Evolutionary conservation across 2,888 invertebrate species (phyloP).

Genomic region (Plagodis dolabraria): DNA sequence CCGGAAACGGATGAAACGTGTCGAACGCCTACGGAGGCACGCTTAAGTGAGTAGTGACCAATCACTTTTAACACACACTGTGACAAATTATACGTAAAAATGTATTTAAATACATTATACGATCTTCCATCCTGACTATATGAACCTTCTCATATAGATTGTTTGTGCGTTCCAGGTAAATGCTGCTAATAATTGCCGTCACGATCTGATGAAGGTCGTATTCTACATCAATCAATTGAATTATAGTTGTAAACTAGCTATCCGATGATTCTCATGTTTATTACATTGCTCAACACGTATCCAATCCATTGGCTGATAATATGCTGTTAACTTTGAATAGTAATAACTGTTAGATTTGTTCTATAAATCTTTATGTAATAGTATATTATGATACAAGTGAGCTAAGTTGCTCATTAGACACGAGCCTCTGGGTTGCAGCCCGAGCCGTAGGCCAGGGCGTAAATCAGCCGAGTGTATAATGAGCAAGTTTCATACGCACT

Average conservation of each 20-base stretch:
- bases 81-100: conserved; percentile 53
- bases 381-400: too few relatives aligned
- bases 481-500: too few relatives aligned
- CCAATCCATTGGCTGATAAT: conserved; percentile 38
- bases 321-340: conserved; percentile 39
- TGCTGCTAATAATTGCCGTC: conserved; percentile 41
- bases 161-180: conserved; percentile 64
- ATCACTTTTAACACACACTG: conserved; percentile 53
- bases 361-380: too few relatives aligned
- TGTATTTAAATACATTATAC: too few relatives aligned
- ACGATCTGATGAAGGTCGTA: conserved; percentile 46
- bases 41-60: conserved; percentile 59
- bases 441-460: too few relatives aligned
- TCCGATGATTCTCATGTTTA: conserved; percentile 28
- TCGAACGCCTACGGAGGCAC: conserved; percentile 68
- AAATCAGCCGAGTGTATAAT: too few relatives aligned
- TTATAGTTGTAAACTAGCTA: conserved; percentile 16
- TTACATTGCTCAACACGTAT: conserved; percentile 41
- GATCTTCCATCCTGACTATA: too few relatives aligned
- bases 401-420: too few relatives aligned
- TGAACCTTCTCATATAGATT: too few relatives aligned
- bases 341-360: neutral
- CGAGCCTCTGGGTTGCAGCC: too few relatives aligned
- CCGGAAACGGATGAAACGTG: conserved; percentile 74
- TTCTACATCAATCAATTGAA: conserved; percentile 40